Evolutionary conservation across 2,797 vertebrate species (phyloP).

Genomic region (Alectoris magna): DNA sequence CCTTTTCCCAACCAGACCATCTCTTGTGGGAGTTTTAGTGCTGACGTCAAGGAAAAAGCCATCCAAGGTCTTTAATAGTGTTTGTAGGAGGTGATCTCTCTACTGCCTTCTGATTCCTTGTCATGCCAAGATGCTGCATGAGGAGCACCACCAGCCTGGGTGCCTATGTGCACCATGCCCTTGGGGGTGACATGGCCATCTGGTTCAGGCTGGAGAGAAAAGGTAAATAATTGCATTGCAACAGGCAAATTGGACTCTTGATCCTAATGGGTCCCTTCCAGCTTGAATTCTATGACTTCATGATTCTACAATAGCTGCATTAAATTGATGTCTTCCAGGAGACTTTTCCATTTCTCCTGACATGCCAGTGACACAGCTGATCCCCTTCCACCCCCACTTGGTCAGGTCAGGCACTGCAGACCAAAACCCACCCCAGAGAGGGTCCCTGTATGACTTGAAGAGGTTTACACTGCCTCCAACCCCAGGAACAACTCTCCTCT

Average conservation of each 20-base stretch:
- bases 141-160: not conserved
- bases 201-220: not conserved
- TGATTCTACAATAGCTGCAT: too few species aligned
- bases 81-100: slow-evolving; percentile 58
- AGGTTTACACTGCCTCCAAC: not conserved
- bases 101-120: slow-evolving; percentile 7
- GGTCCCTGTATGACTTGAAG: too few species aligned
- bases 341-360: not conserved
- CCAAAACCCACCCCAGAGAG: not conserved
- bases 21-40: not conserved
- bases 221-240: not conserved
- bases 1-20: not conserved
- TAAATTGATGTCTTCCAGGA: not conserved
- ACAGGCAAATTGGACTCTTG: not conserved
- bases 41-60: slow-evolving; percentile 56
- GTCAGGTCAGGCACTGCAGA: not conserved
- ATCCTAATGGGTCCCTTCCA: too few species aligned
- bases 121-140: fast-evolving
- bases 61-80: slow-evolving; percentile 42
- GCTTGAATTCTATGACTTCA: too few species aligned
- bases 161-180: fast-evolving
- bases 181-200: not conserved
- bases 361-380: not conserved
- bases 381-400: not conserved
- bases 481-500: not conserved